A percentile compares a stretch with the other conserved stretches of the same genome.
Conservation (phyloP, 2,888 invertebrate genomes). For the Seira musarum region DNA sequence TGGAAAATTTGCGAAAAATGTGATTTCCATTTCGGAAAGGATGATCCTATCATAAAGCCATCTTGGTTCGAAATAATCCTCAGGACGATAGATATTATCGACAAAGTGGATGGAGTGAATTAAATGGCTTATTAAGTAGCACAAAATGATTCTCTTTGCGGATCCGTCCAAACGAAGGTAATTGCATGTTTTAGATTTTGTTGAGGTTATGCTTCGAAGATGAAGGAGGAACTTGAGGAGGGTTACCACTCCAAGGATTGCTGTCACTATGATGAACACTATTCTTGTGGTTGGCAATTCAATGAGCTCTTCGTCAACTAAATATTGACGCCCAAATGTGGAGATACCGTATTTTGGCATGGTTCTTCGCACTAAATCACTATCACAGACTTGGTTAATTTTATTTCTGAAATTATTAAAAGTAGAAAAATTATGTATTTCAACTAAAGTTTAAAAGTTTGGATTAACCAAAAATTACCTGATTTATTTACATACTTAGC, state of each 20-base stretch:
- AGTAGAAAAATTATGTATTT: too few relatives aligned
- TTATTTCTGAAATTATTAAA: too few relatives aligned
- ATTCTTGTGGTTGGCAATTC: constrained; percentile 43
- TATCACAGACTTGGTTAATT: too few relatives aligned
- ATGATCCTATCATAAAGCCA: constrained; percentile 59
- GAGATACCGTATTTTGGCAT: constrained; percentile 50
- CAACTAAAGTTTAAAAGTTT: too few relatives aligned
- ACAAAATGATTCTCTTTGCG: constrained; percentile 32
- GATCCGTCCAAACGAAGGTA: constrained; percentile 33
- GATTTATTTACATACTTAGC: too few relatives aligned
- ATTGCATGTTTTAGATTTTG: constrained; percentile 46
- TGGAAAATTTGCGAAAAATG: constrained; percentile 61
- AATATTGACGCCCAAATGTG: constrained; percentile 40
- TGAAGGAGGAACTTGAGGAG: constrained; percentile 42
- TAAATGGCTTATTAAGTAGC: constrained; percentile 45
- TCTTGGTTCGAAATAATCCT: constrained; percentile 60
- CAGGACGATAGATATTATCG: constrained; percentile 64
- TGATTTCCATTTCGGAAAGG: constrained; percentile 62
- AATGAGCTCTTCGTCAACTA: constrained; percentile 43
- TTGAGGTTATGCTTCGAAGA: constrained; percentile 16
- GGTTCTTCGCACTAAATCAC: not conserved
- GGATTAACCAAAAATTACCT: too few relatives aligned
- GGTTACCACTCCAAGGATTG: constrained; percentile 35
- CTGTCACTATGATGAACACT: constrained; percentile 42
- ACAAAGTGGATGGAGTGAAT: constrained; percentile 57